Evolutionary conservation across 2,888 invertebrate genomes (phyloP).

Genomic region (Neocrepidodera transversa): DNA sequence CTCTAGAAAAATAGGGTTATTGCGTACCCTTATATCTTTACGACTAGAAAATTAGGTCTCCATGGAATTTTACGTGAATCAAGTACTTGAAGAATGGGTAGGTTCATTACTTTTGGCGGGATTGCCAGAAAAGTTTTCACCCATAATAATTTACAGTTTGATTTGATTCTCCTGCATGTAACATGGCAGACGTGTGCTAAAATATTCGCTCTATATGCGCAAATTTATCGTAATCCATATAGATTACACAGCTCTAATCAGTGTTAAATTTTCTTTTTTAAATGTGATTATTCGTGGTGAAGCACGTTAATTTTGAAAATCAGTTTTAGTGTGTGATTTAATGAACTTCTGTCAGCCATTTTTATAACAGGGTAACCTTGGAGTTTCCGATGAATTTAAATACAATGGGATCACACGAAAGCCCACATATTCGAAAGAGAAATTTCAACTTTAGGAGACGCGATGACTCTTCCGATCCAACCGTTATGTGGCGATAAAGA

Average conservation of each 20-base stretch:
- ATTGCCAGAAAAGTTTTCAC: no score
- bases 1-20: no score
- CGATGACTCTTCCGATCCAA: conserved; percentile 52
- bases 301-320: conserved; percentile 3
- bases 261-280: conserved; percentile 9
- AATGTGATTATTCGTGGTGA: conserved; percentile 5
- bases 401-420: no score
- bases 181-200: conserved; percentile 14
- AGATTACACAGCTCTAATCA: conserved; percentile 5
- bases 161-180: conserved; percentile 7
- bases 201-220: conserved; percentile 13
- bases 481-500: conserved; percentile 52
- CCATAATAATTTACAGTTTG: conserved; percentile 19
- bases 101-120: no score
- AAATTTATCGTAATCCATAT: conserved; percentile 14
- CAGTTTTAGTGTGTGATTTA: conserved; percentile 7
- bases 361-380: conserved; percentile 15
- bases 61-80: no score
- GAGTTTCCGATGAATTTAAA: no score
- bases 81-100: no score
- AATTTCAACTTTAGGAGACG: neutral
- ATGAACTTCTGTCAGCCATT: neutral
- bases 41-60: no score
- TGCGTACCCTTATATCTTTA: no score
- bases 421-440: conserved; percentile 3